Base-by-base conservation (phyloP, 2,888 invertebrate species). In the Volucella inflata region DNA sequence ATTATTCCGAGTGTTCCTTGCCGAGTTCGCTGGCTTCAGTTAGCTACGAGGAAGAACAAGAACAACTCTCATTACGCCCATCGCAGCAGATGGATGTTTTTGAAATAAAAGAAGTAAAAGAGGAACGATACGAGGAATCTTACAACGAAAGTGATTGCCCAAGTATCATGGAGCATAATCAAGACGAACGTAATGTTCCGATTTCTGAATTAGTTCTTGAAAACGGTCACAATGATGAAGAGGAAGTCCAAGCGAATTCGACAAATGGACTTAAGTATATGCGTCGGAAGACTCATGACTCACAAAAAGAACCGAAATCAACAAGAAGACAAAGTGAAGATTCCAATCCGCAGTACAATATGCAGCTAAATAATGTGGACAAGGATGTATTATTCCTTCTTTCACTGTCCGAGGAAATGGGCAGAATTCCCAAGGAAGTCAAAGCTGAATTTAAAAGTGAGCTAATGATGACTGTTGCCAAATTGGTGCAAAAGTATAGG, bases 371-470 rank as follows among this genome's bases (percentile, higher is more conserved):
- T 11, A 53, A 46, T 36, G 74, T 48, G n/a, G 74, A 74, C 17
- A 64, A 42, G 8, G 44, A 74, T 36, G 42, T 74, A 36, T 16
- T 74, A 17, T 74, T 74, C 16, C 30, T 74, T 1, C 44, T 74
- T 6, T 74, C 74, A 8, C n/a, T 74, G 6, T 3, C 62, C n/a
- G 36, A 53, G 8, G 74, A 74, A 8, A 44, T 64, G 53, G 53
- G 11, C 12, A 40, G 64, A 17, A 44, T 74, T 11, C 74, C 74
- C 4, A 55, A 16, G 16, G 62, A 64, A n/a, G 9, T 4, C 0
- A 74, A 51, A n/a, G 40, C 9, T 2, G 10, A 42, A 0, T 64
- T 62, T 38, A 74, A 74, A 38, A 17, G 30, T n/a, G 74, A 74
- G 11, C 44, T 74, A 16, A 72, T 72, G 42, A 11, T 51, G 51